These are phyloP conservation scores for Cydia amplana DNA, from an alignment of 1,140 invertebrate species.

Conservation along the genomic window DNA sequence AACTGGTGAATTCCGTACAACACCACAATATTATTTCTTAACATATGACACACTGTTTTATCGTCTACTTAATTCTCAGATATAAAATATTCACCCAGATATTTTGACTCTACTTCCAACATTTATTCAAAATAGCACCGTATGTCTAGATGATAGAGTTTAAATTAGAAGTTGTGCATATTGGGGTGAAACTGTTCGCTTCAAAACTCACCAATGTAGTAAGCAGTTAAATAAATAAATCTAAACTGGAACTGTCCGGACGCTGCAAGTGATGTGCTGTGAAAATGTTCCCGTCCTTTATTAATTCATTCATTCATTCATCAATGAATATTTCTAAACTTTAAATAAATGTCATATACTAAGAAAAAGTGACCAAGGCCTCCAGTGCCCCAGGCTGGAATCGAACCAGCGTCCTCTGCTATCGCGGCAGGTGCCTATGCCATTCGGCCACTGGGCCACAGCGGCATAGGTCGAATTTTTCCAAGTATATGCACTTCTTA, in stretches of 20 bases:
- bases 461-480: no score
- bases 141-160: neutral
- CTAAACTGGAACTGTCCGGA: conserved; percentile 9
- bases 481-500: no score
- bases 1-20: neutral
- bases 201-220: conserved; percentile 14
- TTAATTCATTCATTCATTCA: no score
- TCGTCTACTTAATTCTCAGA: neutral
- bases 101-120: neutral
- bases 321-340: no score
- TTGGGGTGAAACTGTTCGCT: neutral
- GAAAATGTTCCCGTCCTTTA: neutral
- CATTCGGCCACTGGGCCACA: no score
- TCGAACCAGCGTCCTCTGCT: no score
- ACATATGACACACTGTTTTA: neutral
- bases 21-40: neutral
- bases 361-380: no score
- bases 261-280: neutral
- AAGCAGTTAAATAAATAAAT: conserved; percentile 30
- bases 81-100: conserved; percentile 1
- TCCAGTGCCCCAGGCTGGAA: no score
- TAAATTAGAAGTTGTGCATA: neutral
- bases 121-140: neutral
- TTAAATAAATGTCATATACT: no score
- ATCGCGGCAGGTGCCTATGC: no score